Base-by-base conservation (phyloP, 2,888 invertebrate genomes). In the Drepanosiphum platanoidis region DNA sequence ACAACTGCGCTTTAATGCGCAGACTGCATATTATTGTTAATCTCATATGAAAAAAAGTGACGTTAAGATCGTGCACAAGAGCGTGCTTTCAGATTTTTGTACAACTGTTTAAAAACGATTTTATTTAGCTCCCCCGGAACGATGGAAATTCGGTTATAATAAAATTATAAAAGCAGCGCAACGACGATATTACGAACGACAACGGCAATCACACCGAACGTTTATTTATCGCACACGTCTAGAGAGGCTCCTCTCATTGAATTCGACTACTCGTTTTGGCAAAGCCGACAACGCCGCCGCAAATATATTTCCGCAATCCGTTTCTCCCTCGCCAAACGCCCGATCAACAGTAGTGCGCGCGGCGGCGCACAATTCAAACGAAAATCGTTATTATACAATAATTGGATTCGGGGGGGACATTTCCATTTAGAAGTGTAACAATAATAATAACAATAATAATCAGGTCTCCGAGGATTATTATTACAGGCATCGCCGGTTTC, bases 391-490 rank as follows among this genome's bases (percentile, higher is more conserved):
- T 52, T 66, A 70, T 39, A 77, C 84, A 58, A 84, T 84, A 84
- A 84, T 84, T 84, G 84, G 84, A 84, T 84, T 70, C 39, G 77
- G 68, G 68, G 77, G 68, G 68, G 75, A 77, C 84, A 77, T 84
- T 84, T 84, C 84, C 84, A 84, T 84, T 84, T 84, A 84, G 52
- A 84, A 66, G 42, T 70, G 84, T 84, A 66, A 83, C 83, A 52
- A 75, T 82, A 82, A 82, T 82, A 71, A 82, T 32, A 72, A 72
- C 34, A 75, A 70, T 80, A 70, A 84, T 77, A 84, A 84, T 84
- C 84, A 30, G 84, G 84, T 84, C 84, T 77, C 84, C 15, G 77
- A 84, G 84, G 84, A 84, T 84, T 84, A 84, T 81, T 81, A 68
- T 66, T 52, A 36, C 77, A 8, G 84, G 61, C 74, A 27, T 34